phyloP scores from a whole-genome alignment of 2,797 vertebrate genomes.

The Macropus fuliginosus region DNA sequence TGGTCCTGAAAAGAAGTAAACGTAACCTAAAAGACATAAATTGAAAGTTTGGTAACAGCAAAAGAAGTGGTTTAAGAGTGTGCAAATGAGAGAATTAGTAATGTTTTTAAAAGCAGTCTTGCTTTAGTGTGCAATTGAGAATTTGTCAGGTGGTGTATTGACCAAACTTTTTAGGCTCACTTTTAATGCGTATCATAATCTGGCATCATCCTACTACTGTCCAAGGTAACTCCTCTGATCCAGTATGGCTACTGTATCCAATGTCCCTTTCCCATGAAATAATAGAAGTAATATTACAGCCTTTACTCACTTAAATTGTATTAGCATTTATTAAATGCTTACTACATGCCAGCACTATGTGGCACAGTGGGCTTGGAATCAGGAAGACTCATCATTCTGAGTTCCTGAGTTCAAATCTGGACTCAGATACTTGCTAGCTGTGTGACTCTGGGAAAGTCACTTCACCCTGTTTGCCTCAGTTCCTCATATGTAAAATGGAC shows the following conservation, averaged over 20 bases:
- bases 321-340: neutral
- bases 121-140: neutral
- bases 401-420: neutral
- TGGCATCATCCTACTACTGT: neutral
- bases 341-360: neutral
- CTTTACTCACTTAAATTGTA: neutral
- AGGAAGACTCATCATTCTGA: neutral
- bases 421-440: neutral
- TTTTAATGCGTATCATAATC: neutral
- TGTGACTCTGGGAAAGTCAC: neutral
- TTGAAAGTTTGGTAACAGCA: slow-evolving; percentile 52
- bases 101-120: neutral
- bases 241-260: neutral
- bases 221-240: neutral
- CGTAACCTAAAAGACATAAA: slow-evolving; percentile 79
- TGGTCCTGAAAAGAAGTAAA: slow-evolving; percentile 81
- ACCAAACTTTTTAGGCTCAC: neutral
- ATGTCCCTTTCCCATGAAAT: neutral
- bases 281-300: neutral
- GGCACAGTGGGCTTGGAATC: neutral
- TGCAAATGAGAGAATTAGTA: neutral
- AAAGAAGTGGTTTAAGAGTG: neutral
- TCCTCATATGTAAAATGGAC: neutral
- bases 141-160: neutral
- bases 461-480: neutral